Conservation (phyloP, 1,140 invertebrate species). For the Leptinotarsa lineolata region DNA sequence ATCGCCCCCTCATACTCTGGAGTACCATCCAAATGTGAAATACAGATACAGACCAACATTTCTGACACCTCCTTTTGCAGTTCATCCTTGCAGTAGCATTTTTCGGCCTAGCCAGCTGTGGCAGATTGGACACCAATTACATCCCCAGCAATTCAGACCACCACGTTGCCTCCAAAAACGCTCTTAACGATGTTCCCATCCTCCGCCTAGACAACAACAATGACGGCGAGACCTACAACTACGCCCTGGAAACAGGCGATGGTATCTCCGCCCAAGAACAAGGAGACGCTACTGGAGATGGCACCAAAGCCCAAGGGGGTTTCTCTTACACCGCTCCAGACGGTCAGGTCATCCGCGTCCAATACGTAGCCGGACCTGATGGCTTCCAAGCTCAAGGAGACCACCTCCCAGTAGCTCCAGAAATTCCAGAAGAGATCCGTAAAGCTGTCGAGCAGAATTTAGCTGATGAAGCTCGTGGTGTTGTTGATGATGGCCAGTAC, state of each 20-base stretch:
- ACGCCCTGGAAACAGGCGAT: slow-evolving; percentile 64
- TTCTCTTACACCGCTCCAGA: slow-evolving; percentile 63
- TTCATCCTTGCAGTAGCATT: slow-evolving; percentile 28
- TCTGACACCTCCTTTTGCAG: slow-evolving; percentile 3
- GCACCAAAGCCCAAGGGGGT: slow-evolving; percentile 58
- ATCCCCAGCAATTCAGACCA: slow-evolving; percentile 49
- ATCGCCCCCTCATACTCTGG: too few species aligned
- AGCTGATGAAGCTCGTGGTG: slow-evolving; percentile 48
- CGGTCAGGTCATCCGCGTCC: slow-evolving; percentile 59
- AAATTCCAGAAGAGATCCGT: slow-evolving; percentile 58
- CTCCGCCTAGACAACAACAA: slow-evolving; percentile 37
- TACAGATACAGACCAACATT: too few species aligned
- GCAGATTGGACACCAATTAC: slow-evolving; percentile 48
- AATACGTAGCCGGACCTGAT: slow-evolving; percentile 63
- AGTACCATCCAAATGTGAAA: too few species aligned
- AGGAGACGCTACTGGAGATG: slow-evolving; percentile 69
- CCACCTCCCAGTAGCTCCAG: slow-evolving; percentile 60
- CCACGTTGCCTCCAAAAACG: slow-evolving; percentile 7
- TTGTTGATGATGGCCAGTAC: slow-evolving; percentile 49
- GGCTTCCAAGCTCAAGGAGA: slow-evolving; percentile 60
- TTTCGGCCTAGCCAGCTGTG: slow-evolving; percentile 32
- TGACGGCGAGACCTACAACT: slow-evolving; percentile 55
- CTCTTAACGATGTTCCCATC: slow-evolving; percentile 56
- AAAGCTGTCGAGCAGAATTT: slow-evolving; percentile 59
- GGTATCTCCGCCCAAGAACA: slow-evolving; percentile 63